Conservation (phyloP, 2,888 invertebrate species). For the Synanthedon formicaeformis region DNA sequence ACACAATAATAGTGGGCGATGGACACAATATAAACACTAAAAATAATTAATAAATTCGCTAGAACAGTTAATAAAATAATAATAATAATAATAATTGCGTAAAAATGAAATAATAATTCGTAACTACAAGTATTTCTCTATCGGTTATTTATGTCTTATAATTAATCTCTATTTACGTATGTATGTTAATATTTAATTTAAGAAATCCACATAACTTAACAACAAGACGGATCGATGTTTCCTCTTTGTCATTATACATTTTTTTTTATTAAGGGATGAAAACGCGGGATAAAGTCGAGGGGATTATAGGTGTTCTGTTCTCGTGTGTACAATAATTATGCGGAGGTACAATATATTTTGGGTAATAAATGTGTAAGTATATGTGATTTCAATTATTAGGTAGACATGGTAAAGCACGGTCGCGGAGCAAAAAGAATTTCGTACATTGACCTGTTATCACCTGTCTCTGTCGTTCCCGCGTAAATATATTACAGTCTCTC, state of each 20-base stretch:
- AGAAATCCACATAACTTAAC: constrained; percentile 55
- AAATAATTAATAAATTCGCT: constrained; percentile 63
- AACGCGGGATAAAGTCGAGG: too few relatives aligned
- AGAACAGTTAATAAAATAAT: constrained; percentile 27
- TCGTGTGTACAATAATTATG: too few relatives aligned
- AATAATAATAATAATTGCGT: constrained; percentile 37
- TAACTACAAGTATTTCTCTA: constrained; percentile 58
- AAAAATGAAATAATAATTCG: constrained; percentile 49
- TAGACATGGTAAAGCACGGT: constrained; percentile 1
- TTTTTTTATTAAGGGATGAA: too few relatives aligned
- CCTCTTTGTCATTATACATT: constrained; percentile 10
- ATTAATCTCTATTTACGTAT: constrained; percentile 66
- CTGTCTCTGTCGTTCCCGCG: too few relatives aligned
- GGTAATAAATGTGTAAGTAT: constrained; percentile 12
- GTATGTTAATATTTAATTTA: constrained; percentile 43
- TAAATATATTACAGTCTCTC: too few relatives aligned
- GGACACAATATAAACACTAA: constrained; percentile 32
- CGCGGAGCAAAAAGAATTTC: too few relatives aligned
- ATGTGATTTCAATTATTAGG: constrained; percentile 14
- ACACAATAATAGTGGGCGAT: constrained; percentile 34
- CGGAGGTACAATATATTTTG: constrained; percentile 1
- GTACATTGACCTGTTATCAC: too few relatives aligned
- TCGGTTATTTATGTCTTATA: constrained; percentile 54
- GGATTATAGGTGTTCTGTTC: too few relatives aligned
- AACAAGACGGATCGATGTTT: constrained; percentile 56